Percentiles rank a stretch among this genome's conserved stretches.
Evolutionary conservation across 1,140 invertebrate genomes (phyloP).

Genomic region (Cataglyphis hispanica): DNA sequence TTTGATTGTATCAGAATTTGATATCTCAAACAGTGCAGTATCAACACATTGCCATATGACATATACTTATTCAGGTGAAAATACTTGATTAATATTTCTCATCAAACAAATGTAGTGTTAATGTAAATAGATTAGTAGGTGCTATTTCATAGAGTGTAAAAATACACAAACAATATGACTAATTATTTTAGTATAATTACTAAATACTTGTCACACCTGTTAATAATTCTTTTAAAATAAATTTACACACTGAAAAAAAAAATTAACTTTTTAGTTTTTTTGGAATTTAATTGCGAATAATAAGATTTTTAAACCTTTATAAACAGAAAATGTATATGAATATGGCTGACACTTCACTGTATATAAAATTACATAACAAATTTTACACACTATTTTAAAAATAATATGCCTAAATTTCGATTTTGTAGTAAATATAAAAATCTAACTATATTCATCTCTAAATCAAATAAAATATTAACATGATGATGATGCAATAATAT

Average conservation of each 20-base stretch:
- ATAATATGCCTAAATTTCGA: constrained; percentile 41
- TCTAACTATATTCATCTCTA: constrained; percentile 36
- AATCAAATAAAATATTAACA: constrained; percentile 59
- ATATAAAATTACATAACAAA: constrained; percentile 60
- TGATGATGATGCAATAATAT: constrained; percentile 27
- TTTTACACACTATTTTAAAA: constrained; percentile 31
- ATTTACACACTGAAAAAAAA: constrained; percentile 32
- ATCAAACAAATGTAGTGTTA: constrained; percentile 34
- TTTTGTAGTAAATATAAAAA: constrained; percentile 57
- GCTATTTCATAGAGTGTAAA: constrained; percentile 2
- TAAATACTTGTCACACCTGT: constrained; percentile 36
- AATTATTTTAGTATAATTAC: constrained; percentile 10
- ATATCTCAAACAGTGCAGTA: constrained; percentile 47
- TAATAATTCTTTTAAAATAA: constrained; percentile 28
- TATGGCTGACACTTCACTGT: constrained; percentile 63
- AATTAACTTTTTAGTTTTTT: background rate
- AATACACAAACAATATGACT: background rate
- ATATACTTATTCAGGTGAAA: constrained; percentile 15
- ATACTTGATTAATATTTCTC: constrained; percentile 1
- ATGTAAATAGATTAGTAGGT: constrained; percentile 6
- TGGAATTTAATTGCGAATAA: constrained; percentile 9
- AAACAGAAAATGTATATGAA: constrained; percentile 25
- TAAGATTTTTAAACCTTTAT: constrained; percentile 21
- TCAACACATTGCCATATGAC: constrained; percentile 29
- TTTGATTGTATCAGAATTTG: constrained; percentile 52